A percentile compares a stretch with the other conserved stretches of the same genome.
phyloP scores from a whole-genome alignment of 2,797 vertebrate genomes.

The Synaphobranchus kaupii region DNA sequence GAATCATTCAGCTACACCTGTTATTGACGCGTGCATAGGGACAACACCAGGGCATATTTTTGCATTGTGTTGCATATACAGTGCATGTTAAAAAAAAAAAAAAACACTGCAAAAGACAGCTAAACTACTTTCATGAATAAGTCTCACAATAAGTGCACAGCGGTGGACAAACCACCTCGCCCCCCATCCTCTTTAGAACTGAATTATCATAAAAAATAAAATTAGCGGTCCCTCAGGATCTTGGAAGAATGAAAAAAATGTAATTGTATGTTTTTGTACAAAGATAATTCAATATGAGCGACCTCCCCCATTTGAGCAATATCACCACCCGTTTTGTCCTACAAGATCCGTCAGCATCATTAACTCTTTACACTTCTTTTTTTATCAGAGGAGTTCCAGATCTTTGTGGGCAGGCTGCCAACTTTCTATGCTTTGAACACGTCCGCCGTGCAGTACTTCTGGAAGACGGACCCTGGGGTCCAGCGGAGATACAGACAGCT shows the following conservation, averaged over 20 bases:
- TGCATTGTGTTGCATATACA: neutral
- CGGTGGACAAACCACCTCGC: neutral
- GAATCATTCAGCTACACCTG: neutral
- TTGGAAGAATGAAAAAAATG: neutral
- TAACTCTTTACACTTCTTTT: neutral
- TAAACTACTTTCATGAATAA: no score
- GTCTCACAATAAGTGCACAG: no score
- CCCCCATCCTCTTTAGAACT: neutral
- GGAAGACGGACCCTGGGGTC: conserved; percentile 86
- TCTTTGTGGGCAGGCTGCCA: conserved; percentile 89
- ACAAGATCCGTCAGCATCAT: neutral
- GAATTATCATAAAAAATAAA: neutral
- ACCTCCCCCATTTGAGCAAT: neutral
- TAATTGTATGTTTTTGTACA: neutral
- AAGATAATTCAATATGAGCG: neutral
- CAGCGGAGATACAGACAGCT: conserved; percentile 89
- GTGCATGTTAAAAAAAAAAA: neutral
- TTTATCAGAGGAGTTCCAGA: conserved; percentile 89
- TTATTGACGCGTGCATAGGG: neutral
- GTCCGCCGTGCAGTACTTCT: conserved; percentile 87
- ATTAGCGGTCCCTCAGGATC: neutral
- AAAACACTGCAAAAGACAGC: conserved; percentile 1
- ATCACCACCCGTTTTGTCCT: neutral
- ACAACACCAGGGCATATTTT: neutral
- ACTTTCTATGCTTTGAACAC: conserved; percentile 89